phyloP scores from a whole-genome alignment of 2,888 invertebrate genomes.

The Achlya flavicornis region DNA sequence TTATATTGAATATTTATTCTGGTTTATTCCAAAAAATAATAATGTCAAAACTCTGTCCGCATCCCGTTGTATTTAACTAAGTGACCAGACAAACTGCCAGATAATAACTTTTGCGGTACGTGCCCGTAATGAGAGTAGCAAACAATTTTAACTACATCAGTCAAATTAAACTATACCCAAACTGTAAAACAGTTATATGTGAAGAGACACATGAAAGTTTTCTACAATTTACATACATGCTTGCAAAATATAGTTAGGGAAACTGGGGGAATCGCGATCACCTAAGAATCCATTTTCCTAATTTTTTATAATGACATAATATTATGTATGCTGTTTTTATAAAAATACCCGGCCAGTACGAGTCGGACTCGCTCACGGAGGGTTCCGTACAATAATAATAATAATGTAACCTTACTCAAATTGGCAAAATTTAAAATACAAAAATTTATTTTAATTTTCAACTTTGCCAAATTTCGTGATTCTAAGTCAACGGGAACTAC shows the following conservation, averaged over 20 bases:
- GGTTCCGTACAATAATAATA: too few species aligned
- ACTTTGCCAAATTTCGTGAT: too few species aligned
- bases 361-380: too few species aligned
- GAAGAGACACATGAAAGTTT: not conserved
- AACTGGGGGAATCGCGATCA: too few species aligned
- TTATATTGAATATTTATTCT: not conserved
- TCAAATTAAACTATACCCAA: not conserved
- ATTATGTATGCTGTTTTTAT: too few species aligned
- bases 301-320: not conserved
- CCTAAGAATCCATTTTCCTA: too few species aligned
- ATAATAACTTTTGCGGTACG: constrained; percentile 5
- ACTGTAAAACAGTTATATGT: not conserved
- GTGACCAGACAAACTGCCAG: too few species aligned
- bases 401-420: too few species aligned
- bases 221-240: not conserved
- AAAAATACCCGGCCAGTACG: too few species aligned
- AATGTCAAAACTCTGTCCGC: not conserved
- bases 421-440: too few species aligned
- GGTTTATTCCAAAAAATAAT: not conserved
- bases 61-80: not conserved
- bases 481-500: too few species aligned
- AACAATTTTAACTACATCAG: not conserved
- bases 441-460: too few species aligned
- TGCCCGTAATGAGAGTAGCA: not conserved
- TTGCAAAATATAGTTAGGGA: not conserved